Percentiles rank a stretch among this genome's conserved stretches.
Evolutionary conservation across 2,113 vertebrate genomes (phyloP).

Genomic region (Gymnarchus niloticus): DNA sequence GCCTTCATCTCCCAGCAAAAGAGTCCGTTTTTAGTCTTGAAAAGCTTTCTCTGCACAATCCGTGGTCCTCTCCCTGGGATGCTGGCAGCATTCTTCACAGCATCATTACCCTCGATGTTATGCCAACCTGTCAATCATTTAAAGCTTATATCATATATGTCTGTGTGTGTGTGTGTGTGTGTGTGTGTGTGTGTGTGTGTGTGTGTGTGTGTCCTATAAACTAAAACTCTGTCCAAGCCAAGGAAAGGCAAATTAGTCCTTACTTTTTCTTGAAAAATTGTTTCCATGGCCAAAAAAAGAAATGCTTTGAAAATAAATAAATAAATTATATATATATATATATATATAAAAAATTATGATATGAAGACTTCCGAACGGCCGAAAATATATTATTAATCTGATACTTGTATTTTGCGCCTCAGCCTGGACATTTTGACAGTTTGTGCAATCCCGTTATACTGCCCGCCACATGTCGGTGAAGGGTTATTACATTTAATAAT

Average conservation of each 20-base stretch:
- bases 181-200: neutral
- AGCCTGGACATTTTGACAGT: neutral
- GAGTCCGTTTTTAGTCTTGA: slow-evolving; percentile 3
- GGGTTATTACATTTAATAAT: neutral
- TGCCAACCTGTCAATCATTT: neutral
- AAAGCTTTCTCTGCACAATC: slow-evolving; percentile 5
- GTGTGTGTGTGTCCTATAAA: neutral
- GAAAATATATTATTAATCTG: neutral
- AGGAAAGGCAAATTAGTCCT: neutral
- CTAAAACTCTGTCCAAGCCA: neutral
- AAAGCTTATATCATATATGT: neutral
- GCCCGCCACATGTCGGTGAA: neutral
- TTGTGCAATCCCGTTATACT: neutral
- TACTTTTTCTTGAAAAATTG: neutral
- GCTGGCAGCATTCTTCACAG: slow-evolving; percentile 8
- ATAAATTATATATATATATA: too few species aligned
- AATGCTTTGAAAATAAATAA: neutral
- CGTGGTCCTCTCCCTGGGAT: neutral
- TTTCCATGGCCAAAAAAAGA: neutral
- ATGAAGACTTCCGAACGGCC: neutral
- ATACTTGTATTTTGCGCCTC: neutral
- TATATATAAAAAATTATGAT: neutral
- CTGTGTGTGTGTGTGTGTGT: neutral
- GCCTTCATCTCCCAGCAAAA: neutral
- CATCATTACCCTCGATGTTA: neutral